These are phyloP conservation scores for Callipepla squamata DNA, from an alignment of 2,113 vertebrate species.

Conservation along the genomic window DNA sequence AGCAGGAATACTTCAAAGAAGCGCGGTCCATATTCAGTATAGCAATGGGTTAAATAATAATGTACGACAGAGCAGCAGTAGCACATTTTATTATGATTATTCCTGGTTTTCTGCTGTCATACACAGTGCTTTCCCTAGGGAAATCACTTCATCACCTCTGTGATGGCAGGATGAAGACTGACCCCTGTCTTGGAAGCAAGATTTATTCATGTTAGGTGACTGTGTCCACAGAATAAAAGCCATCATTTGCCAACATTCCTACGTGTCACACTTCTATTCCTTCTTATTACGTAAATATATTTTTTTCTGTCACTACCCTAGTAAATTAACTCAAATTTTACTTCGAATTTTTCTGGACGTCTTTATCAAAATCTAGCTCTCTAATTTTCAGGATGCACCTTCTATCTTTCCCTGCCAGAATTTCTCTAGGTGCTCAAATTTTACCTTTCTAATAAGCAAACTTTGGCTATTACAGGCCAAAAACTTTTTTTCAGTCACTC, in stretches of 20 bases:
- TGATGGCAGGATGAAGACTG: slow-evolving; percentile 17
- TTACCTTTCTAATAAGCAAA: not conserved
- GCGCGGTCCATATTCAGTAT: fast-evolving
- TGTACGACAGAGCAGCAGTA: not conserved
- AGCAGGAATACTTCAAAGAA: not conserved
- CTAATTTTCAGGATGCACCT: not conserved
- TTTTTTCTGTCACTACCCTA: not conserved
- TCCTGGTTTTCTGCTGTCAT: slow-evolving; percentile 12
- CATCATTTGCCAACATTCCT: not conserved
- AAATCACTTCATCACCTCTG: slow-evolving; percentile 39
- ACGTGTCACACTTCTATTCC: not conserved
- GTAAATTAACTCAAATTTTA: not conserved
- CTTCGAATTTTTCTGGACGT: not conserved
- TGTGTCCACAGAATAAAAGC: slow-evolving; percentile 21
- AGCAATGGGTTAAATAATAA: slow-evolving; percentile 16
- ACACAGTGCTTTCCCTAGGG: not conserved
- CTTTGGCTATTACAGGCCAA: not conserved
- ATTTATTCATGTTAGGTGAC: slow-evolving; percentile 25
- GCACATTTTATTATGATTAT: slow-evolving; percentile 22
- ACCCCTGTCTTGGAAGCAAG: slow-evolving; percentile 19
- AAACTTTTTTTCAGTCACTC: not conserved
- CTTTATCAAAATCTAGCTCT: not conserved
- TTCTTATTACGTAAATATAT: not conserved
- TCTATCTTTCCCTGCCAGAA: not conserved
- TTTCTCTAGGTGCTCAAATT: not conserved